phyloP scores from a whole-genome alignment of 2,797 vertebrate species.

The Pagetopsis macropterus region DNA sequence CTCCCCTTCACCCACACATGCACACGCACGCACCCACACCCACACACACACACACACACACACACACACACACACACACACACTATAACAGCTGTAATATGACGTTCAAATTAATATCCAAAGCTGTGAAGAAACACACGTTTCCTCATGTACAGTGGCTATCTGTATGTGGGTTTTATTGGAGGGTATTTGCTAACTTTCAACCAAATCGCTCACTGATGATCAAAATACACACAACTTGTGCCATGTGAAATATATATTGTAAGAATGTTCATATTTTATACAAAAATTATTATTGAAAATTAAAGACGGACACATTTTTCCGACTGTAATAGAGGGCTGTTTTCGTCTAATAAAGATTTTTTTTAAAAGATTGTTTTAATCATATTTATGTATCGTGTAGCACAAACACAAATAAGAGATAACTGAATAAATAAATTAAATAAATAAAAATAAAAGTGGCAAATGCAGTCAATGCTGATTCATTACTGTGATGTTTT shows the following conservation, averaged over 20 bases:
- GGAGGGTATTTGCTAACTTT: background rate
- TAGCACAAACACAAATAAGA: background rate
- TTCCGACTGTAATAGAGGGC: slow-evolving; percentile 4
- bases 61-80: too few species aligned
- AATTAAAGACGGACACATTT: slow-evolving; percentile 42
- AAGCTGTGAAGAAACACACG: slow-evolving; percentile 45
- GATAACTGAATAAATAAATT: background rate
- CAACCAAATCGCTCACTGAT: background rate
- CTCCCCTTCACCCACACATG: background rate
- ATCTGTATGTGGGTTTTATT: background rate
- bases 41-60: too few species aligned
- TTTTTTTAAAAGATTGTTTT: slow-evolving; percentile 12
- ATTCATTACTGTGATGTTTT: slow-evolving; percentile 18
- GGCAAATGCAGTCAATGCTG: background rate
- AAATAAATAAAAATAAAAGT: background rate
- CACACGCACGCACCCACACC: background rate
- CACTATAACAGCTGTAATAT: background rate
- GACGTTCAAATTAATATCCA: slow-evolving; percentile 6
- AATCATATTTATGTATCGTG: slow-evolving; percentile 36
- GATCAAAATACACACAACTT: slow-evolving; percentile 15
- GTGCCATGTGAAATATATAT: slow-evolving; percentile 23
- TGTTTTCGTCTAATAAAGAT: slow-evolving; percentile 31
- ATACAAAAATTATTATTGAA: slow-evolving; percentile 25
- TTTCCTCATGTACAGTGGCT: background rate
- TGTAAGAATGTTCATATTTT: slow-evolving; percentile 39